Evolutionary conservation across 2,888 invertebrate species (phyloP).

Genomic region (Tanypteryx hageni): DNA sequence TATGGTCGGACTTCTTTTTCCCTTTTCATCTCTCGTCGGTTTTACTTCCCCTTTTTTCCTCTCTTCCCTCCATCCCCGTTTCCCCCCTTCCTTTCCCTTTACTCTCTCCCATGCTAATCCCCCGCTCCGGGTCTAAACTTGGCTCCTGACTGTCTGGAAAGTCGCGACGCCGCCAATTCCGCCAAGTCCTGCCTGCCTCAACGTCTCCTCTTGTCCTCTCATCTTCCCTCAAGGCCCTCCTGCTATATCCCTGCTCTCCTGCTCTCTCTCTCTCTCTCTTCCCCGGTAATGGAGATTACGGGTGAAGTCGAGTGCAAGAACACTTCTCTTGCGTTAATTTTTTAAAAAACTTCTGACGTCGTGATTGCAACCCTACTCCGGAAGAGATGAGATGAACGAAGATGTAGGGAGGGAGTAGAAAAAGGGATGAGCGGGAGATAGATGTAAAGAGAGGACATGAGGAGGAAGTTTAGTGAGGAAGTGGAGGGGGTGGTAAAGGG

Average conservation of each 20-base stretch:
- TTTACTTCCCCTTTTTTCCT: background rate
- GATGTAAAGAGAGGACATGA: background rate
- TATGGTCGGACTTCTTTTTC: background rate
- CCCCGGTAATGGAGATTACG: background rate
- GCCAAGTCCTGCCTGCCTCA: conserved; percentile 18
- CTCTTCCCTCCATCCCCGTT: background rate
- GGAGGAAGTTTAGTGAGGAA: background rate
- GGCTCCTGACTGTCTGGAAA: conserved; percentile 10
- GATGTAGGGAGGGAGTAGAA: background rate
- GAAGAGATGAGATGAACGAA: background rate
- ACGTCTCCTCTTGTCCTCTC: background rate
- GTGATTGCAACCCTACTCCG: background rate
- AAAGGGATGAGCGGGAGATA: background rate
- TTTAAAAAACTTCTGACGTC: background rate
- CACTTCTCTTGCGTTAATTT: background rate
- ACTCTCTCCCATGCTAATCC: too few relatives aligned
- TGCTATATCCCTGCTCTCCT: background rate
- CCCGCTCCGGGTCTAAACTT: background rate
- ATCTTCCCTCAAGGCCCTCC: background rate
- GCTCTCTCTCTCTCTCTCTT: background rate
- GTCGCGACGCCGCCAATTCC: background rate
- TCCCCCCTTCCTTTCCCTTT: background rate
- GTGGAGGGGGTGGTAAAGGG: background rate
- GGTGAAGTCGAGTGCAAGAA: conserved; percentile 9
- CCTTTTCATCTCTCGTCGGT: background rate